A percentile compares a stretch with the other conserved stretches of the same genome.
These are phyloP conservation scores for Melanostigma gelatinosum DNA, from an alignment of 2,113 vertebrate genomes.

Conservation along the genomic window DNA sequence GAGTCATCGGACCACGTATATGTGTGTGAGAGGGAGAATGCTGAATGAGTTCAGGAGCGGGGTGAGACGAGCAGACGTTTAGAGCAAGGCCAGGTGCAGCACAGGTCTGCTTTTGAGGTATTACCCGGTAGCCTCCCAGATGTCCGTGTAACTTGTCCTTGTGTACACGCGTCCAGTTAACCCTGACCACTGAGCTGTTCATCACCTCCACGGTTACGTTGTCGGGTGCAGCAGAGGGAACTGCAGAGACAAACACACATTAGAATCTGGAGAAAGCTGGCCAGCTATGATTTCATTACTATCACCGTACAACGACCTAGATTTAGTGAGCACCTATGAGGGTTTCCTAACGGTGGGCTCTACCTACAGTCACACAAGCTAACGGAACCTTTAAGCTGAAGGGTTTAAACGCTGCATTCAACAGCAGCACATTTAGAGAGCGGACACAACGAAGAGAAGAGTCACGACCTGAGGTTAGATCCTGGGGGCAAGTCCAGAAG, in stretches of 20 bases:
- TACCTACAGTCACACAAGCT: slow-evolving; percentile 7
- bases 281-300: not conserved
- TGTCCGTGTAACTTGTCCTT: slow-evolving; percentile 93
- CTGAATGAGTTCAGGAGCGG: slow-evolving; percentile 1
- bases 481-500: slow-evolving; percentile 81
- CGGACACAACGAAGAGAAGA: slow-evolving; percentile 39
- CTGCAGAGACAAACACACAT: slow-evolving; percentile 78
- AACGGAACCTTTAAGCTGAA: not conserved
- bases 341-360: not conserved
- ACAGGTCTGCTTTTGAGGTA: slow-evolving; percentile 67
- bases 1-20: not conserved
- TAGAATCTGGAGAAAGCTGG: not conserved
- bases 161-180: slow-evolving; percentile 89
- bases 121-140: slow-evolving; percentile 96
- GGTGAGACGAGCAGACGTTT: slow-evolving; percentile 42
- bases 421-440: not conserved
- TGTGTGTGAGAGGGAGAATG: not conserved
- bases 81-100: slow-evolving; percentile 52
- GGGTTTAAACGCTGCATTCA: not conserved
- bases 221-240: slow-evolving; percentile 90
- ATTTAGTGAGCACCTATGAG: not conserved
- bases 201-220: slow-evolving; percentile 86
- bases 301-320: not conserved
- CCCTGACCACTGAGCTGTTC: slow-evolving; percentile 90
- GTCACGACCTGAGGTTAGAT: slow-evolving; percentile 77